Base-by-base conservation (phyloP, 2,888 invertebrate genomes). In the Zaprionus bogoriensis region DNA sequence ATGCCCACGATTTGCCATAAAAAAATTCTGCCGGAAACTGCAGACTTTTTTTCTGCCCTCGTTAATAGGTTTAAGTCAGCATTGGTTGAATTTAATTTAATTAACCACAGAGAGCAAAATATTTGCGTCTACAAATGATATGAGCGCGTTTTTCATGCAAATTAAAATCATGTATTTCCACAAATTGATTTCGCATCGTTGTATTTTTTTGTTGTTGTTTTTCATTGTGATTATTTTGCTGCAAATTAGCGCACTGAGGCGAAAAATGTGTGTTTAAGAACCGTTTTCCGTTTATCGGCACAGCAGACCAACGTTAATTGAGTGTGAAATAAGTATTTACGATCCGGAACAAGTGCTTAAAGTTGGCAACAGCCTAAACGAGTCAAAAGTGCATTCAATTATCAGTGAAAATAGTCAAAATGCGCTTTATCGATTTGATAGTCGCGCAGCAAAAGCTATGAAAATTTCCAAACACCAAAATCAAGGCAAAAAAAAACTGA, bases 311-410 rank as follows among this genome's bases (percentile, higher is more conserved):
- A 6, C 19, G 12, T 42, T 42, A 20, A 50, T 50, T 32, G 14
- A 36, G 42, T 57, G 50, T 42, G 39, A 36, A 45, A 20, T 4
- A 38, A 23, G 44, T 32, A 12, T n/a, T 9, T n/a, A 3, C 10
- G n/a, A n/a, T n/a, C n/a, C n/a, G n/a, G n/a, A n/a, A 30, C n/a
- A 9, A 14, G 14, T 25, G 22, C 9, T 12, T 20, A 22, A 22
- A 10, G 10, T 17, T 30, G 6, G 10, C 20, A 5, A 19, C 19
- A 20, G 5, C 4, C n/a, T n/a, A n/a, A n/a, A n/a, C n/a, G 4
- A 10, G 17, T 39, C 20, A 20, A 19, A 39, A 17, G 32, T 3
- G 17, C 14, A 7, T 17, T 3, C 2, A 36, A 17, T 9, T 4
- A 30, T 12, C 12, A 30, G 5, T 30, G 12, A 12, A 30, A 30